Evolutionary conservation across 2,113 vertebrate species (phyloP).

Genomic region (Alces alces): DNA sequence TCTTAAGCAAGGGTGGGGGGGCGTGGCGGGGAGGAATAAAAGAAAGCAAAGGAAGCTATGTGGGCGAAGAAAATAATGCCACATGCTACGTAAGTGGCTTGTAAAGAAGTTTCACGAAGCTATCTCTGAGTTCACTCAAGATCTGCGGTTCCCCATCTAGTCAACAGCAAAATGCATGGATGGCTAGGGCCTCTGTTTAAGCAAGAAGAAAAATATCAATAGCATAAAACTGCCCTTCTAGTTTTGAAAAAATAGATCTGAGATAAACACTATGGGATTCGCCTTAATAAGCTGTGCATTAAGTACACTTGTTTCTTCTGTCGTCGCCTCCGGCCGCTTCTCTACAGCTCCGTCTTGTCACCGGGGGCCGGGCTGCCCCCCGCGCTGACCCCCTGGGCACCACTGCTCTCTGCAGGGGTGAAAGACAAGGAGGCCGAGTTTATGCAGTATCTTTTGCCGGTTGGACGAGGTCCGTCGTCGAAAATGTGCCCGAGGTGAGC

Average conservation of each 20-base stretch:
- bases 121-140: slow-evolving; percentile 22
- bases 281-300: slow-evolving; percentile 59
- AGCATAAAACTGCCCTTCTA: slow-evolving; percentile 75
- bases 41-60: background rate
- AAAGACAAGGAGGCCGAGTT: slow-evolving; percentile 93
- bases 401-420: slow-evolving; percentile 71
- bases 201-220: slow-evolving; percentile 65
- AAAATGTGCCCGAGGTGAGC: slow-evolving; percentile 97
- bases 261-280: slow-evolving; percentile 67
- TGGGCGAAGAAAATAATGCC: background rate
- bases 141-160: slow-evolving; percentile 45
- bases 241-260: slow-evolving; percentile 76
- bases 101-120: slow-evolving; percentile 47
- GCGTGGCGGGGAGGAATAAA: background rate
- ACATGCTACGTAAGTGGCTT: background rate
- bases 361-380: slow-evolving; percentile 51
- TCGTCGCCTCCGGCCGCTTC: fast-evolving
- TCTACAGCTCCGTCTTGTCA: slow-evolving; percentile 80
- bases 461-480: slow-evolving; percentile 94
- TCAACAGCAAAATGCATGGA: slow-evolving; percentile 66
- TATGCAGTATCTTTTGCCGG: slow-evolving; percentile 96
- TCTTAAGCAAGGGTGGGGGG: background rate
- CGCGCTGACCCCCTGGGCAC: slow-evolving; percentile 1
- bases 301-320: slow-evolving; percentile 47
- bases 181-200: slow-evolving; percentile 67